These are phyloP conservation scores for Sebastolobus altivelis DNA, from an alignment of 2,797 vertebrate species.

Conservation along the genomic window DNA sequence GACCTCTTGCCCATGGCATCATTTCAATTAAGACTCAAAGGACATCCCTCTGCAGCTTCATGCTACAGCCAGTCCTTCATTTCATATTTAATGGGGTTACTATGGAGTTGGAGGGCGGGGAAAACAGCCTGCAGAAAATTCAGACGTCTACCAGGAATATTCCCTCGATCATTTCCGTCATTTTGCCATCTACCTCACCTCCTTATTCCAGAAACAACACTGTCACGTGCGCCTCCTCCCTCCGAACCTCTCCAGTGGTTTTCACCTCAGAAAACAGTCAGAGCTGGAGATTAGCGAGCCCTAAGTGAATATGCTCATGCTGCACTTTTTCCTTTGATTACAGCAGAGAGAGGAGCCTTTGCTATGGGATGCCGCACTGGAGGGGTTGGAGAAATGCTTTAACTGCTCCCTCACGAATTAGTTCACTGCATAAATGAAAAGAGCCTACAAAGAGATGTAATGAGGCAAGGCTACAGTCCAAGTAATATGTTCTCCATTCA, in stretches of 20 bases:
- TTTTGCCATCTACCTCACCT: slow-evolving; percentile 11
- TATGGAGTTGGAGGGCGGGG: slow-evolving; percentile 24
- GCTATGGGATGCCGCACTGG: slow-evolving; percentile 45
- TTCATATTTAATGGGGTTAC: slow-evolving; percentile 53
- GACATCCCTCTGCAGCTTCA: slow-evolving; percentile 41
- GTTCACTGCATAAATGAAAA: slow-evolving; percentile 45
- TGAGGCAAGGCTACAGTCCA: slow-evolving; percentile 51
- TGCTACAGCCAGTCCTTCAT: neutral
- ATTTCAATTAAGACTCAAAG: slow-evolving; percentile 62
- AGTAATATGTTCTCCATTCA: slow-evolving; percentile 63
- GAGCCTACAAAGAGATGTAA: slow-evolving; percentile 57
- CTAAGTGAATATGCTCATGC: slow-evolving; percentile 67
- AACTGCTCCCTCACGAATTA: slow-evolving; percentile 62
- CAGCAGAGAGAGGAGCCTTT: slow-evolving; percentile 47
- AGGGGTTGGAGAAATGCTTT: slow-evolving; percentile 55
- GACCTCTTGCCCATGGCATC: slow-evolving; percentile 34
- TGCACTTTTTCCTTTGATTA: slow-evolving; percentile 75
- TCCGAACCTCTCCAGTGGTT: slow-evolving; percentile 33
- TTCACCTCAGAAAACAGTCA: slow-evolving; percentile 41
- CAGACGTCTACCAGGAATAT: slow-evolving; percentile 40
- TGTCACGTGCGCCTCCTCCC: slow-evolving; percentile 8
- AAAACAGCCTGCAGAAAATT: slow-evolving; percentile 42
- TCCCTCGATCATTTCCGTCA: slow-evolving; percentile 23
- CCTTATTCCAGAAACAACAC: slow-evolving; percentile 35
- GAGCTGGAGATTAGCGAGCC: slow-evolving; percentile 67